Percentiles rank a stretch among this genome's conserved stretches.
phyloP scores from a whole-genome alignment of 2,888 invertebrate species.

The Morpho deidamia region DNA sequence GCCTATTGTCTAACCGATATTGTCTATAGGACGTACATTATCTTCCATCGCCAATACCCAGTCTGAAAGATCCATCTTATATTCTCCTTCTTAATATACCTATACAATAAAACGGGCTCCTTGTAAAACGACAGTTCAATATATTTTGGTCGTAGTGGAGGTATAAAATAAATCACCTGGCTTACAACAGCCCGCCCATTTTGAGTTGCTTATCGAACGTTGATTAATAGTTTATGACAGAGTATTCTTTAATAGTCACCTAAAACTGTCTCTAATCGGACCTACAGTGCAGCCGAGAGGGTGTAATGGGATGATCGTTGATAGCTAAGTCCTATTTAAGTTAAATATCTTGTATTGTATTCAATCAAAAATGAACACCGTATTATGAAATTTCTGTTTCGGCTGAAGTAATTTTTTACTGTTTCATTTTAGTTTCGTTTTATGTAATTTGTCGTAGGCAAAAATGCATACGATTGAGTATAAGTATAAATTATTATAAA shows the following conservation, averaged over 20 bases:
- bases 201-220: conserved; percentile 63
- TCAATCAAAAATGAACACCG: background rate
- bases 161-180: conserved; percentile 64
- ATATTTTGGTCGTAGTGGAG: conserved; percentile 32
- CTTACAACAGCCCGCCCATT: conserved; percentile 65
- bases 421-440: too few relatives aligned
- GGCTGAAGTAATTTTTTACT: too few relatives aligned
- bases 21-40: conserved; percentile 12
- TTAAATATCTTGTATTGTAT: background rate
- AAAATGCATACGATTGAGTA: too few relatives aligned
- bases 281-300: conserved; percentile 5
- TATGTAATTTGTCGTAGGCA: too few relatives aligned
- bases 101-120: conserved; percentile 6
- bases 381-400: too few relatives aligned
- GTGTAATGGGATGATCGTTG: conserved; percentile 13
- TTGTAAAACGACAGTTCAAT: conserved; percentile 13
- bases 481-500: too few relatives aligned
- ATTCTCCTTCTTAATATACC: background rate
- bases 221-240: conserved; percentile 68
- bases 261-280: conserved; percentile 21
- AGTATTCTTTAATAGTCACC: conserved; percentile 46
- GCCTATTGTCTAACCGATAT: conserved; percentile 18
- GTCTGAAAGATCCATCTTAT: conserved; percentile 10
- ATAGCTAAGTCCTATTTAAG: background rate
- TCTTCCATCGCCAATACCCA: conserved; percentile 17